Percentiles rank a stretch among this genome's conserved stretches.
Conservation (phyloP, 2,888 invertebrate species). For the Elysia crispata region DNA sequence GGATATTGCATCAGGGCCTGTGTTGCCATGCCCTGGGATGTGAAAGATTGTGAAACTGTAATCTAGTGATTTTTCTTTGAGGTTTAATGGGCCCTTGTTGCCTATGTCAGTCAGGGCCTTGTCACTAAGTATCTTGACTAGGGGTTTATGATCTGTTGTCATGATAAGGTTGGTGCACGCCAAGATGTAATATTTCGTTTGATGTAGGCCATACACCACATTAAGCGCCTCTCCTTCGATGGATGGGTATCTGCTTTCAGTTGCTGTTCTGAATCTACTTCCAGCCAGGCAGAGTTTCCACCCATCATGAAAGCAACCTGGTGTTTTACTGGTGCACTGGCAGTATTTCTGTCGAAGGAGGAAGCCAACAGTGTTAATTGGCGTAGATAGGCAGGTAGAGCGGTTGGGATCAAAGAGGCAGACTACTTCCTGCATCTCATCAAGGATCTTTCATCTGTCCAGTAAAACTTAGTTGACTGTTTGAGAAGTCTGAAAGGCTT, state of each 20-base stretch:
- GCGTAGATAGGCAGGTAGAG: no score
- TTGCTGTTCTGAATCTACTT: neutral
- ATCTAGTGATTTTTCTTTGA: slow-evolving; percentile 57
- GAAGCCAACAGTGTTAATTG: slow-evolving; percentile 7
- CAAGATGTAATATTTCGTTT: slow-evolving; percentile 46
- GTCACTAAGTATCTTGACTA: slow-evolving; percentile 51
- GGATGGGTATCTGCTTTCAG: slow-evolving; percentile 51
- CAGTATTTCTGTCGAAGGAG: slow-evolving; percentile 43
- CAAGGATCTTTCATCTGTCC: slow-evolving; percentile 49
- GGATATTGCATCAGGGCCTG: slow-evolving; percentile 41
- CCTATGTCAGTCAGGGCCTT: slow-evolving; percentile 50
- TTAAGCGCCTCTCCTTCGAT: slow-evolving; percentile 41
- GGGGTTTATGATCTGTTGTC: slow-evolving; percentile 55
- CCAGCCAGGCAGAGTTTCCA: neutral
- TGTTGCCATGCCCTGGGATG: slow-evolving; percentile 29
- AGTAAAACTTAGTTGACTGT: slow-evolving; percentile 48
- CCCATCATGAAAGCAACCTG: neutral
- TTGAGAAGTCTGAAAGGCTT: slow-evolving; percentile 59
- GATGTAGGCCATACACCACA: slow-evolving; percentile 52
- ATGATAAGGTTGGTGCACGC: slow-evolving; percentile 51
- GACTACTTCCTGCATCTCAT: slow-evolving; percentile 55
- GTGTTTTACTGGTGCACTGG: slow-evolving; percentile 34
- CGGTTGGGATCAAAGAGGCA: slow-evolving; percentile 54
- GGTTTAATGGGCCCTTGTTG: slow-evolving; percentile 55
- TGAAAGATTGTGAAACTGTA: slow-evolving; percentile 46